Evolutionary conservation across 2,888 invertebrate genomes (phyloP), one percentile per base, ranked within the genome.

Genomic region (Agonopterix arenella): DNA sequence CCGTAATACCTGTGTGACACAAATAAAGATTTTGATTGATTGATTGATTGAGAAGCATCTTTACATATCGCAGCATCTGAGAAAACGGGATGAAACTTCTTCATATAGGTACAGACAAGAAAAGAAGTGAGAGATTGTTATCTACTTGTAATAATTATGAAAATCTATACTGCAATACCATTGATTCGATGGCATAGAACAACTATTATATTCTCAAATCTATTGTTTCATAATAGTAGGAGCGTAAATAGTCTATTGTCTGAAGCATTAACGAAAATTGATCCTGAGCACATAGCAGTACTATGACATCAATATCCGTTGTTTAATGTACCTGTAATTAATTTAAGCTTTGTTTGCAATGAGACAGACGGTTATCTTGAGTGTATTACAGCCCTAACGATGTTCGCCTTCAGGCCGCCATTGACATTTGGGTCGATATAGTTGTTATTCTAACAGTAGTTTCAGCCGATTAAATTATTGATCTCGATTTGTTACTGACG

Each of bases 371-470:
- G 52, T 62, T 56, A 58, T 7, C 28, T 28, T 28, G 28, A 18
- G 18, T 4, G 28, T 28, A 28, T 2, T 54, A 48, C 44, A 47
- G 49, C 46, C 43, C 47, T 50, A 45, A 40, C 18, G 44, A 47
- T 47, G 44, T 51, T 11, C 11, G 45, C n/a, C 61, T 62, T 54
- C 57, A 56, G 61, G 58, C 55, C 48, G 59, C 56, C 54, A 57
- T 60, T 63, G 65, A 67, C 62, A 76, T 75, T 76, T 66, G 59
- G 75, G 76, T 75, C 74, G 64, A 61, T 70, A 74, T 72, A 77
- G 68, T 74, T 68, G 73, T 73, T 70, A 63, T 59, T 65, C 61
- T 83, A 84, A 84, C 83, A 77, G 84, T 83, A 73, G 60, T 73
- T 68, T 66, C 60, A 64, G 67, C 64, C 66, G 68, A 75, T 70